Conservation (phyloP, 2,797 vertebrate species). For the Toxotes lorentzi region DNA sequence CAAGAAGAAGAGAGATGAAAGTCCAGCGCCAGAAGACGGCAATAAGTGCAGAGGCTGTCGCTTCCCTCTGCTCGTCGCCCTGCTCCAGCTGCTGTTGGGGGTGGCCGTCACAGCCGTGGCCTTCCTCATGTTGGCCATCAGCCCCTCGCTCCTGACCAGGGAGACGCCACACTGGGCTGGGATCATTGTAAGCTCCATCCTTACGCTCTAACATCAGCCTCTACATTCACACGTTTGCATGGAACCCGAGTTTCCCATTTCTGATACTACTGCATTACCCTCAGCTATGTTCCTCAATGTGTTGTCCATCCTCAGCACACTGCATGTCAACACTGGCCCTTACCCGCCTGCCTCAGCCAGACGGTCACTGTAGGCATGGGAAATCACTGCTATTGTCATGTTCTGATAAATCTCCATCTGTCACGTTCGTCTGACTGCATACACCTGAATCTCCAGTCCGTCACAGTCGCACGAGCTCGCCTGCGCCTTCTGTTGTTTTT, state of each 20-base stretch:
- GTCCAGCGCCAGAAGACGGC: slow-evolving; percentile 81
- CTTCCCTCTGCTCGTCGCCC: slow-evolving; percentile 92
- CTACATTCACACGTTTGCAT: slow-evolving; percentile 63
- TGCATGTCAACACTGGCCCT: slow-evolving; percentile 55
- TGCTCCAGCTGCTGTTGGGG: slow-evolving; percentile 94
- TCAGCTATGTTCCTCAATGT: not conserved
- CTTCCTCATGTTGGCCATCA: slow-evolving; percentile 93
- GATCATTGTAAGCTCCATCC: slow-evolving; percentile 93
- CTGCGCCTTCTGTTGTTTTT: slow-evolving; percentile 31
- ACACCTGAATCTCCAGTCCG: slow-evolving; percentile 21
- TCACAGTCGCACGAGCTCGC: slow-evolving; percentile 31
- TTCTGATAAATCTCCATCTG: slow-evolving; percentile 49
- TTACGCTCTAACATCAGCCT: slow-evolving; percentile 43
- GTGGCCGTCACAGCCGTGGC: slow-evolving; percentile 89
- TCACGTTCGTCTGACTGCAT: slow-evolving; percentile 17
- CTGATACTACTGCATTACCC: slow-evolving; percentile 61
- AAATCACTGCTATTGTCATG: slow-evolving; percentile 20
- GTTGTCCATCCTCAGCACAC: slow-evolving; percentile 26
- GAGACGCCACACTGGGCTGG: slow-evolving; percentile 99
- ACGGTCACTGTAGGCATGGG: slow-evolving; percentile 21
- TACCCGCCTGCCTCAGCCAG: slow-evolving; percentile 16
- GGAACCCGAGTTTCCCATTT: slow-evolving; percentile 39
- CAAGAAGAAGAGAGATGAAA: slow-evolving; percentile 70
- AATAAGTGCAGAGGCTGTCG: slow-evolving; percentile 91
- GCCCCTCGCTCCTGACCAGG: slow-evolving; percentile 92